Evolutionary conservation across 2,113 vertebrate genomes (phyloP), one percentile per base, ranked within the genome.

Genomic region (Tichodroma muraria): DNA sequence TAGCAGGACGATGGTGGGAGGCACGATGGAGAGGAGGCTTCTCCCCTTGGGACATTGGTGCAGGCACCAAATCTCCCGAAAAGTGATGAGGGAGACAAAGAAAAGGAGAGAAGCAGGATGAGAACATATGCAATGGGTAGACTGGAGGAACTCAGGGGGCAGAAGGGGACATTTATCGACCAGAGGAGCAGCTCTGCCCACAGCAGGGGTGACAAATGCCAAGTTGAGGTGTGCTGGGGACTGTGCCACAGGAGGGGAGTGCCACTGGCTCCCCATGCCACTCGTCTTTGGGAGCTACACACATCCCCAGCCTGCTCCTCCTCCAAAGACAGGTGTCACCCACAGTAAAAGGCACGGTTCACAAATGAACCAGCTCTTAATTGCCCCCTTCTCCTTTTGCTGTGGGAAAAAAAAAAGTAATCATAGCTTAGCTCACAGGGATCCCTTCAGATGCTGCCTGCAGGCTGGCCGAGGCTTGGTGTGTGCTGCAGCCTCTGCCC

Each of bases 361-460:
- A 72, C 89, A 78, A 95, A 86, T 14, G 31, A 89, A 88, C 35
- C 30, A 66, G 24, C 77, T 76, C 86, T 80, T 96, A 96, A 96
- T 81, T 93, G 90, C 76, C 88, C 88, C 93, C 63, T 96, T 92
- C 96, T 92, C 95, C 57, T 95, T 96, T 64, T 69, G 69, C 68
- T 90, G 82, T 81, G 90, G 91, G 2, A 4, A 69, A 65, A 66
- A n/a, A 2, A 30, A 78, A 81, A 2, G 14, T 94, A 97, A 97
- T 97, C 83, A 97, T 61, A 97, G 94, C 78, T 97, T 85, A 83
- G 85, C 63, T 96, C 6, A 1, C 77, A 88, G 96, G 73, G 94
- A 96, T 95, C 86, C 94, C 92, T 95, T 94, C 87, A 10, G 81
- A 96, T 35, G 93, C 77, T 90, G 45, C 65, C 88, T 96, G 91